phyloP scores from a whole-genome alignment of 2,797 vertebrate genomes.

The Artibeus jamaicensis region DNA sequence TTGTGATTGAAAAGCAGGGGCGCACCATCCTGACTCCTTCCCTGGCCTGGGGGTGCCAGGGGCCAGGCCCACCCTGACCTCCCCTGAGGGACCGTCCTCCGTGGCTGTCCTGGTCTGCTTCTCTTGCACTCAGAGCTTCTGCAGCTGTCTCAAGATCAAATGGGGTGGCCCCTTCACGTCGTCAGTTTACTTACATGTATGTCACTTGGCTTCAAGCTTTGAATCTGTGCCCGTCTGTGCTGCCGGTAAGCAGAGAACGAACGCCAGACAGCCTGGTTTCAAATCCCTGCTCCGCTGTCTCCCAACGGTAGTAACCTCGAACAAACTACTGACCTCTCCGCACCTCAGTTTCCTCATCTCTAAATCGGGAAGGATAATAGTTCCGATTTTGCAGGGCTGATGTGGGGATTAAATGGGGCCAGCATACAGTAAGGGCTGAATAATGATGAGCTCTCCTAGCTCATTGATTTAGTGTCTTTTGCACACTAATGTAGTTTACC shows the following conservation, averaged over 20 bases:
- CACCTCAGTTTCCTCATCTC: background rate
- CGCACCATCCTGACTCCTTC: accelerated
- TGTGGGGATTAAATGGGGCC: background rate
- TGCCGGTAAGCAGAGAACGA: background rate
- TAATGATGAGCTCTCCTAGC: background rate
- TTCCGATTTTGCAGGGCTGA: background rate
- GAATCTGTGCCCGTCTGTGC: background rate
- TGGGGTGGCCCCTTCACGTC: accelerated
- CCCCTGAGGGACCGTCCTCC: accelerated
- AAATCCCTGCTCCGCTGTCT: background rate
- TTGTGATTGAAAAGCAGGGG: background rate
- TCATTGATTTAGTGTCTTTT: no score
- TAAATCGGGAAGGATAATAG: background rate
- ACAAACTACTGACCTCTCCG: background rate
- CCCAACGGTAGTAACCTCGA: background rate
- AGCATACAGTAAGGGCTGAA: background rate
- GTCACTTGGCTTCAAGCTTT: background rate
- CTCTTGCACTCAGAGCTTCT: background rate
- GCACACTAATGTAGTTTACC: background rate
- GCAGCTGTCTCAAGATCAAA: background rate
- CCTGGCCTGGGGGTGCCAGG: background rate
- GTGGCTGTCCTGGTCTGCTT: background rate
- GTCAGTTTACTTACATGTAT: background rate
- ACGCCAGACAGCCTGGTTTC: background rate
- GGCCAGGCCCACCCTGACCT: background rate